phyloP scores from a whole-genome alignment of 2,888 invertebrate species.

The Epinotia ramella region DNA sequence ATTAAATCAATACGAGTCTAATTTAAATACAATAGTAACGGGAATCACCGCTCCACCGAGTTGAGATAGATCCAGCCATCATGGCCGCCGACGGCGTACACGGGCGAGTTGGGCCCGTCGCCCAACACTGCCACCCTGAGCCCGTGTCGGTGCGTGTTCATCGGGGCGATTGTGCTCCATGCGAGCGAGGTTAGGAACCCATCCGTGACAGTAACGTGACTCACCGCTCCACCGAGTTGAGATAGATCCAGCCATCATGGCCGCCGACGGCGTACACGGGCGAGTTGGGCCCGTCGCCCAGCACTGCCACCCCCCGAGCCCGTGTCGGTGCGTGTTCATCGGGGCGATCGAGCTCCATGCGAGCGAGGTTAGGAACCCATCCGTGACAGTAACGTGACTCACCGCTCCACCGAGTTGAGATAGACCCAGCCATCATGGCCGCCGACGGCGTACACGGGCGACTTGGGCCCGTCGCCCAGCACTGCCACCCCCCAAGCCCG shows the following conservation, averaged over 20 bases:
- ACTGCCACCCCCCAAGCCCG: slow-evolving; percentile 91
- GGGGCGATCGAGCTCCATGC: slow-evolving; percentile 93
- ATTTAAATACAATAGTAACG: neutral
- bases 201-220: slow-evolving; percentile 51
- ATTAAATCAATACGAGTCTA: too few relatives aligned
- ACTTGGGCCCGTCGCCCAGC: slow-evolving; percentile 88
- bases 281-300: slow-evolving; percentile 89
- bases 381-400: slow-evolving; percentile 64
- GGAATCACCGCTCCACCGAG: slow-evolving; percentile 91
- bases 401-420: slow-evolving; percentile 94
- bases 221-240: slow-evolving; percentile 94
- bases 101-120: slow-evolving; percentile 89
- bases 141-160: slow-evolving; percentile 95
- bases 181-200: slow-evolving; percentile 87
- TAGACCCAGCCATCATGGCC: slow-evolving; percentile 99
- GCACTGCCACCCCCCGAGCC: slow-evolving; percentile 90
- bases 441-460: slow-evolving; percentile 96
- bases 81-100: slow-evolving; percentile 98
- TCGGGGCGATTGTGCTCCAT: slow-evolving; percentile 93
- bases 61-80: slow-evolving; percentile 98
- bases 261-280: slow-evolving; percentile 98
- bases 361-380: slow-evolving; percentile 85
- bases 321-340: slow-evolving; percentile 96
- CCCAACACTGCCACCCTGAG: slow-evolving; percentile 92
- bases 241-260: slow-evolving; percentile 98